phyloP scores from a whole-genome alignment of 2,113 vertebrate genomes.

The Melozone crissalis region DNA sequence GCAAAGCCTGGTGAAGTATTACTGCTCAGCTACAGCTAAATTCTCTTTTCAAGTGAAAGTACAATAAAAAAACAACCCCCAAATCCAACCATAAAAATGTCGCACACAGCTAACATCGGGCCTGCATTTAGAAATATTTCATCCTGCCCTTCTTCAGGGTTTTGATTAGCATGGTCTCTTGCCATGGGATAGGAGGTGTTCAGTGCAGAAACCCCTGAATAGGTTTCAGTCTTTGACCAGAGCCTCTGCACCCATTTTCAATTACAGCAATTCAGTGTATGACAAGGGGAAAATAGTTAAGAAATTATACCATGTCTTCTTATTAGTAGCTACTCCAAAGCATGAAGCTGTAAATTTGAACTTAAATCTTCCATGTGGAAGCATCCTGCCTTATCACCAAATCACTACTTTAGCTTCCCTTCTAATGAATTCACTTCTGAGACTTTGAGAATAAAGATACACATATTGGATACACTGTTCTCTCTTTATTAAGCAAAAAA shows the following conservation, averaged over 20 bases:
- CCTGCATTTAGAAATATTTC: not conserved
- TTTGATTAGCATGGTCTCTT: not conserved
- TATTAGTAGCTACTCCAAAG: not conserved
- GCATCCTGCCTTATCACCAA: not conserved
- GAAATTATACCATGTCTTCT: not conserved
- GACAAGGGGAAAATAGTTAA: not conserved
- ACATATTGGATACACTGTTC: not conserved
- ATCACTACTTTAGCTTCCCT: not conserved
- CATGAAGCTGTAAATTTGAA: not conserved
- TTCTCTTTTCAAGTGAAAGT: constrained; percentile 16
- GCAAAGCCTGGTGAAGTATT: not conserved
- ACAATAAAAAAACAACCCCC: not conserved
- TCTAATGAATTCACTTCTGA: constrained; percentile 20
- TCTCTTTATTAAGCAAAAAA: constrained; percentile 6
- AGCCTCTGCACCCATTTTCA: not conserved
- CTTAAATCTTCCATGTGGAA: not conserved
- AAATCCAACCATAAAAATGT: not conserved
- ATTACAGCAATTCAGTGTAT: not conserved
- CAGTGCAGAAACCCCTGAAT: not conserved
- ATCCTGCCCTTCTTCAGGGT: not conserved
- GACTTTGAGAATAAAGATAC: constrained; percentile 5
- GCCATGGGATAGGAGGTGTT: not conserved
- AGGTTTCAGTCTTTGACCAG: not conserved
- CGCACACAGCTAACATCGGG: not conserved
- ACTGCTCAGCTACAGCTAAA: not conserved